Evolutionary conservation across 2,797 vertebrate species (phyloP).

Genomic region (Selene dorsalis): DNA sequence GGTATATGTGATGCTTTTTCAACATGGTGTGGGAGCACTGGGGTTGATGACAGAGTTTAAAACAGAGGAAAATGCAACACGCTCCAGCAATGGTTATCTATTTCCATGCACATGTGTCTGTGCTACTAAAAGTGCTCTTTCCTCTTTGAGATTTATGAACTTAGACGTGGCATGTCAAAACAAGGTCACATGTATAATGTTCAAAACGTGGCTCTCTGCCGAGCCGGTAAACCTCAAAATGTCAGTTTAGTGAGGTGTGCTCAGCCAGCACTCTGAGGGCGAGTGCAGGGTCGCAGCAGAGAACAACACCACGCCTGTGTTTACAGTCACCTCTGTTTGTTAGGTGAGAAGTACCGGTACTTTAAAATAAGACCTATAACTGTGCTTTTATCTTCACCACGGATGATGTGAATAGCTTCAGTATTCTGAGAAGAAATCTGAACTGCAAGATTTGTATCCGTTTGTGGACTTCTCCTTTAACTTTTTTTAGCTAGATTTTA

Average conservation of each 20-base stretch:
- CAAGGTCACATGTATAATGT: constrained; percentile 18
- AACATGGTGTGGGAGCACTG: too few species aligned
- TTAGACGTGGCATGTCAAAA: constrained; percentile 28
- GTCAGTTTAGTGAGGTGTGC: constrained; percentile 74
- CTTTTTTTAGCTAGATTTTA: not conserved
- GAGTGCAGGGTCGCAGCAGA: not conserved
- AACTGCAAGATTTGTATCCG: not conserved
- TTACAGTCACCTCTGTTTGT: not conserved
- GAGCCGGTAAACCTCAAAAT: constrained; percentile 72
- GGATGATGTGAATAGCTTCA: not conserved
- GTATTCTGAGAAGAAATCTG: not conserved
- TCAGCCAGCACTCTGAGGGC: not conserved
- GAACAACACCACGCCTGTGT: constrained; percentile 30
- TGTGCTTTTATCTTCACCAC: not conserved
- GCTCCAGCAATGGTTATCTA: not conserved
- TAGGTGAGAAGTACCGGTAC: constrained; percentile 27
- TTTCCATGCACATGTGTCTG: not conserved
- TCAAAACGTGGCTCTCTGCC: not conserved
- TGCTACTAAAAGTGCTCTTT: not conserved
- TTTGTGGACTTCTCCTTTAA: not conserved
- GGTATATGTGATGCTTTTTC: not conserved
- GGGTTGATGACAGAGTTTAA: not conserved
- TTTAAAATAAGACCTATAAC: not conserved
- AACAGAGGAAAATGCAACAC: not conserved
- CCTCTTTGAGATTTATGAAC: not conserved